Evolutionary conservation across 2,797 vertebrate genomes (phyloP), one percentile per base, ranked within the genome.

Genomic region (Hemitrygon akajei): DNA sequence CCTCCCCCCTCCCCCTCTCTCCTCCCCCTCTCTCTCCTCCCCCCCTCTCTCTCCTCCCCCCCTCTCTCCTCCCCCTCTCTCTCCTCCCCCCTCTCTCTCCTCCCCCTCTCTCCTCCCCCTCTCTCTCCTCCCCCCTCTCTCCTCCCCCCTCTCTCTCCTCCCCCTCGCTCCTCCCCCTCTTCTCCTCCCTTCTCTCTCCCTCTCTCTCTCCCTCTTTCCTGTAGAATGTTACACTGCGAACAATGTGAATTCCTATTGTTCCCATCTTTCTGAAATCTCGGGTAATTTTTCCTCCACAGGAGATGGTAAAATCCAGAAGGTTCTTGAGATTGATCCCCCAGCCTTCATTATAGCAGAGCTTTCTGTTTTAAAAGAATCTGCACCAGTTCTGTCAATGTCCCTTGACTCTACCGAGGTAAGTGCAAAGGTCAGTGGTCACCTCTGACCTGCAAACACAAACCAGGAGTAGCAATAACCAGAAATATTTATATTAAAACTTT

Each of bases 271-370:
- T 69, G n/a, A 66, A 89, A 69, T 10, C 16, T 37, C 37, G 86
- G 7, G n/a, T 4, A 20, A 22, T 20, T 11, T 58, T 14, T 22
- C 63, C 94, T 91, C 84, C 27, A 79, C 95, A 97, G 97, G 96
- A 81, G 94, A 94, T 18, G 97, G 97, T 1, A 96, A 94, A 94
- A 97, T 98, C 94, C 96, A 97, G 93, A 97, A 97, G 94, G 94
- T 97, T 69, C 94, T 97, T n/a, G 97, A 97, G 92, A 94, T 95
- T 3, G 95, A 95, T 3, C 95, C 95, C 0, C 95, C 96, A 93
- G 94, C 96, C 73, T 97, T 98, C 93, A 97, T 97, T 94, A 97
- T 98, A 95, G 97, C 96, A 76, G 96, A 97, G 95, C 97, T 95
- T 0, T 94, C 94, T 27, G 94, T 97, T 9, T 94, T 93, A n/a